Evolutionary conservation across 2,888 invertebrate species (phyloP), one percentile per base, ranked within the genome.

Genomic region (Hipparchia semele): DNA sequence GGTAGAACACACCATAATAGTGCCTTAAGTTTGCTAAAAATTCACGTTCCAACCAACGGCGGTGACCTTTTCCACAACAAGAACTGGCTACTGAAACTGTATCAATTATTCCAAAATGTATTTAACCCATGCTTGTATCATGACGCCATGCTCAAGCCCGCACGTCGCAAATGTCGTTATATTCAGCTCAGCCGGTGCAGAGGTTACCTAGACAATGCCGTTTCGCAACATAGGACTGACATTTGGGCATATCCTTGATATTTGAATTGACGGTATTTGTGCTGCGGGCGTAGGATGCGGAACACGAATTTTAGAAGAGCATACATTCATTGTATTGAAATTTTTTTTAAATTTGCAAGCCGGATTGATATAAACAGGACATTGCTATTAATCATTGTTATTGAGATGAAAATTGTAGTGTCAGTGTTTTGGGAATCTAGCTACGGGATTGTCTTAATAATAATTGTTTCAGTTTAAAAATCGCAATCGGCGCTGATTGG

Each of bases 211-310:
- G 84, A 92, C 90, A 91, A 90, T 89, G 79, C 79, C 77, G 80
- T 90, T 88, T 88, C 84, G 87, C 86, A 92, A 92, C 81, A 72
- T 73, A 79, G 71, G 76, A 76, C 85, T 93, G 94, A 86, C 94
- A 93, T 94, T 93, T 92, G 79, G 87, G 83, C 79, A 82, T 91
- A 92, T 91, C 94, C 93, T 94, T 94, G 94, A 93, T 93, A 94
- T 94, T 94, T 94, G 84, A 84, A 83, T 82, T 84, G 81, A 82
- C 86, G 87, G 89, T 86, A 89, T 90, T 91, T 87, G 84, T 83
- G 79, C 72, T 79, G 77, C 73, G 46, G 84, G 87, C 88, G 90
- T 90, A 90, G 91, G 90, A 91, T 82, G 88, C 84, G 86, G 86
- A 87, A 87, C 87, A 81, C 68, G 68, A 49, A 13, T 49, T 5